These are phyloP conservation scores for Eupelmus urozonus DNA, from an alignment of 2,888 invertebrate genomes.

Conservation along the genomic window DNA sequence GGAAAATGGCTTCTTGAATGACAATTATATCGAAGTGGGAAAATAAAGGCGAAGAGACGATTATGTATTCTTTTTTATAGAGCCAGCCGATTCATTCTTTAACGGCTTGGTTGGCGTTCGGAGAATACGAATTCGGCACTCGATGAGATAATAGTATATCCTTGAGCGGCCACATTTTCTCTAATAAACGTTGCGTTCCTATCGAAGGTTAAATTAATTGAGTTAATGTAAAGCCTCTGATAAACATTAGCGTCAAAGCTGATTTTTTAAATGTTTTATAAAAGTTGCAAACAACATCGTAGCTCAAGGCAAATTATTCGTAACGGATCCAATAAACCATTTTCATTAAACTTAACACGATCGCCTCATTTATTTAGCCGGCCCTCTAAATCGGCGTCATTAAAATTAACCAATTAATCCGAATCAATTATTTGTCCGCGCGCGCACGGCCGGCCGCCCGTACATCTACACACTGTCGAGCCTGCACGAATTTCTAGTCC, in stretches of 20 bases:
- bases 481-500: neutral
- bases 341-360: constrained; percentile 22
- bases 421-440: constrained; percentile 32
- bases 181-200: too few relatives aligned
- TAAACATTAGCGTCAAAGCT: too few relatives aligned
- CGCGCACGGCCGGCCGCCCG: too few relatives aligned
- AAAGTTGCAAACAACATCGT: neutral
- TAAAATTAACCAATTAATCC: constrained; percentile 41
- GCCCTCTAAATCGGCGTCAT: constrained; percentile 12
- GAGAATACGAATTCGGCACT: too few relatives aligned
- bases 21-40: constrained; percentile 25
- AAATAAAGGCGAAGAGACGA: constrained; percentile 16
- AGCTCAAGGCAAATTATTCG: neutral
- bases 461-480: neutral
- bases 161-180: too few relatives aligned
- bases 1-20: constrained; percentile 40
- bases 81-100: too few relatives aligned
- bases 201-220: too few relatives aligned
- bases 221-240: too few relatives aligned
- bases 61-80: constrained; percentile 5
- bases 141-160: too few relatives aligned
- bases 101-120: too few relatives aligned
- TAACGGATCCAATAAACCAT: constrained; percentile 11
- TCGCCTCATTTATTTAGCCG: constrained; percentile 21
- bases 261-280: too few relatives aligned